Evolutionary conservation across 2,797 vertebrate genomes (phyloP).

Genomic region (Diceros bicornis): DNA sequence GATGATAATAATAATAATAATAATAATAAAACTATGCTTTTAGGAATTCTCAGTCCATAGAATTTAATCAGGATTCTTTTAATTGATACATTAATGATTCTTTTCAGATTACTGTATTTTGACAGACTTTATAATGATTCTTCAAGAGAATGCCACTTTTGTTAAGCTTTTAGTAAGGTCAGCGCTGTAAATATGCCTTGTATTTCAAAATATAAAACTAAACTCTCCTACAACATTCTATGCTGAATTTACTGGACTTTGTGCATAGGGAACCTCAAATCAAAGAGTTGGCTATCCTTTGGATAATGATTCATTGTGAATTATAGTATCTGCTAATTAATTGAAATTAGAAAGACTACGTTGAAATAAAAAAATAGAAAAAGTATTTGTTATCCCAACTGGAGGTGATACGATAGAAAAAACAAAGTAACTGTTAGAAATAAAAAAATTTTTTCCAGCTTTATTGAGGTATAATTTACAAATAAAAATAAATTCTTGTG

Average conservation of each 20-base stretch:
- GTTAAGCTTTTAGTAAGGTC: not conserved
- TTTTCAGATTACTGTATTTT: constrained; percentile 80
- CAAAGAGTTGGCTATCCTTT: not conserved
- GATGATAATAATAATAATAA: not conserved
- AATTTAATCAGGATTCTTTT: constrained; percentile 62
- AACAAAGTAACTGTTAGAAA: not conserved
- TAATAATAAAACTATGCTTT: not conserved
- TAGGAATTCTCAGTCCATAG: constrained; percentile 23
- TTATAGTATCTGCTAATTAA: not conserved
- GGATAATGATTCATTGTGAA: constrained; percentile 8
- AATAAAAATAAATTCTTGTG: not conserved
- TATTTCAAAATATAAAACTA: constrained; percentile 84
- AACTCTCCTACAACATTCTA: not conserved
- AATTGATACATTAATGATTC: constrained; percentile 75
- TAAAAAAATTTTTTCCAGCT: not conserved
- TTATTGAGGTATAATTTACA: not conserved
- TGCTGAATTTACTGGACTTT: not conserved
- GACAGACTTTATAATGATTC: constrained; percentile 11
- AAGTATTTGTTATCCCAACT: not conserved
- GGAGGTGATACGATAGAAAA: not conserved
- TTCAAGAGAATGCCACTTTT: constrained; percentile 11
- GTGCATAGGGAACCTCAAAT: not conserved
- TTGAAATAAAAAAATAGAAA: constrained; percentile 20
- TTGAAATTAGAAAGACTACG: not conserved
- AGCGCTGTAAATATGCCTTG: not conserved